Percentiles rank a stretch among this genome's conserved stretches.
These are phyloP conservation scores for Enteromius thamalakanensis DNA, from an alignment of 2,797 vertebrate genomes.

Conservation along the genomic window DNA sequence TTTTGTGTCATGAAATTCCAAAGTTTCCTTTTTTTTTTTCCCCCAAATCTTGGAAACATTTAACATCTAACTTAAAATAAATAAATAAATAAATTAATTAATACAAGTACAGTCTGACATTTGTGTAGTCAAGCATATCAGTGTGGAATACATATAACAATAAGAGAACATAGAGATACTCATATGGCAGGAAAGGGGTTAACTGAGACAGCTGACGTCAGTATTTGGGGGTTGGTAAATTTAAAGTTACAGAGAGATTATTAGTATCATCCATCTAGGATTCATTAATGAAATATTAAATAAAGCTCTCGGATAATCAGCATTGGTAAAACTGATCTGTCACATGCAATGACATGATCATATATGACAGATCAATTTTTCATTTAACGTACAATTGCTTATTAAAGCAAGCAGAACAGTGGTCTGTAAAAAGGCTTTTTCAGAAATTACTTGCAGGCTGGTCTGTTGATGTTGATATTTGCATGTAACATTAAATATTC, in stretches of 20 bases:
- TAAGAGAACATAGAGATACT: background rate
- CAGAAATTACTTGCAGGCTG: background rate
- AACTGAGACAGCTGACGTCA: background rate
- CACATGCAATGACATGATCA: background rate
- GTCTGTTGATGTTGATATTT: background rate
- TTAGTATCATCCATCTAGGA: background rate
- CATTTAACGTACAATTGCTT: background rate
- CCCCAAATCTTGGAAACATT: background rate
- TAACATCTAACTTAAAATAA: background rate
- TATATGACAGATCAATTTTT: background rate
- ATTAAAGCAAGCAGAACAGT: background rate
- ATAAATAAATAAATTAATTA: background rate
- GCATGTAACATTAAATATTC: too few species aligned
- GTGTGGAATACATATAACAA: background rate
- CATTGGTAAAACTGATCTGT: background rate
- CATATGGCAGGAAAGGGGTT: background rate
- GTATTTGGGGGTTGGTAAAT: background rate
- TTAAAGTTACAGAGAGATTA: conserved; percentile 30
- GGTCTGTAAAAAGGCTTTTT: background rate
- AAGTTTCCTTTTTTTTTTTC: background rate
- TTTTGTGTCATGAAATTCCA: background rate
- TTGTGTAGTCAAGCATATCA: background rate
- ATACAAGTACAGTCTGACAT: background rate
- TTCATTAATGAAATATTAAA: background rate
- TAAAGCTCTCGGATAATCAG: background rate